phyloP scores from a whole-genome alignment of 2,888 invertebrate genomes.

The Magallana nippona region DNA sequence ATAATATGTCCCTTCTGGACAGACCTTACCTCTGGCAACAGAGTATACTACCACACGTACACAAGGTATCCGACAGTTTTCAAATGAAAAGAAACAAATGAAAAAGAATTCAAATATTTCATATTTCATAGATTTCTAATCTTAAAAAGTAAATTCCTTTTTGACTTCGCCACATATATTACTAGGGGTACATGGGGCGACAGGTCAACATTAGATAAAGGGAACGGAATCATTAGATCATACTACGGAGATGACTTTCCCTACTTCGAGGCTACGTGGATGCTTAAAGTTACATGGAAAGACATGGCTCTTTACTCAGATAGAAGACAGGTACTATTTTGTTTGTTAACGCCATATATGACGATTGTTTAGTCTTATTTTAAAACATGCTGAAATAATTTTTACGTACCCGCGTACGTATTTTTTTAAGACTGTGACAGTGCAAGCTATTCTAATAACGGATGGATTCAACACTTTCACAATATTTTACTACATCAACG shows the following conservation, averaged over 20 bases:
- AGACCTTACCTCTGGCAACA: background rate
- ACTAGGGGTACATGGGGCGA: background rate
- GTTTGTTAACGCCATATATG: too few species aligned
- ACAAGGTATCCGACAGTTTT: background rate
- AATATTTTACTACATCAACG: slow-evolving; percentile 10
- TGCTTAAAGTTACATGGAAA: slow-evolving; percentile 31
- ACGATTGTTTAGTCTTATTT: too few species aligned
- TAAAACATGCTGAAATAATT: too few species aligned
- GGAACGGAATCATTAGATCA: background rate
- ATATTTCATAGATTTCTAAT: background rate
- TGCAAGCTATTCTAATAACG: slow-evolving; percentile 34
- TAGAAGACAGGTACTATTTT: background rate
- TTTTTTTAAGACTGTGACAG: slow-evolving; percentile 34
- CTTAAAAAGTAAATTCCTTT: too few species aligned
- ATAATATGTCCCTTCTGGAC: slow-evolving; percentile 31
- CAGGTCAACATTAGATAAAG: background rate
- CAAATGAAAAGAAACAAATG: background rate
- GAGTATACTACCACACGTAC: background rate
- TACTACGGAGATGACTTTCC: background rate
- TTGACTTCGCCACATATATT: too few species aligned
- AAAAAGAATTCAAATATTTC: too few species aligned
- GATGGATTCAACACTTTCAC: slow-evolving; percentile 40
- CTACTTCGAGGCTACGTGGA: slow-evolving; percentile 5
- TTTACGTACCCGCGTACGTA: too few species aligned
- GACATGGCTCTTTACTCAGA: slow-evolving; percentile 29